These are phyloP conservation scores for Anastrepha ludens DNA, from an alignment of 1,140 invertebrate species.

Conservation along the genomic window DNA sequence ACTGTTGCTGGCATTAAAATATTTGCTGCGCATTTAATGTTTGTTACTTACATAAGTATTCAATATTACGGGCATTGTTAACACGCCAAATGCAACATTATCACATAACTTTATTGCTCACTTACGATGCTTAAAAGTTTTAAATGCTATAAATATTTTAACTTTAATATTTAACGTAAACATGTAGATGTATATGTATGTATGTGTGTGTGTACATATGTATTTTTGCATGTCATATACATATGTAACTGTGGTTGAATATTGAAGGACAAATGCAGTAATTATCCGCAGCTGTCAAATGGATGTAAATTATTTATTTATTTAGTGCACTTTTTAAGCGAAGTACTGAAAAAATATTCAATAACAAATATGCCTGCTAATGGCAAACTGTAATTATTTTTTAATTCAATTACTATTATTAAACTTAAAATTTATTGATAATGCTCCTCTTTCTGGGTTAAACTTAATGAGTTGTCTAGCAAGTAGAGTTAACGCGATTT, in stretches of 20 bases:
- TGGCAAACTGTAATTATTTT: conserved; percentile 42
- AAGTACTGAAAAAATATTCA: conserved; percentile 2
- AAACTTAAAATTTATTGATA: conserved; percentile 21
- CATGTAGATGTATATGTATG: neutral
- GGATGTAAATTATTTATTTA: conserved; percentile 50
- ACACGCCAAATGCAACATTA: conserved; percentile 29
- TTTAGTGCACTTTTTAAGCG: conserved; percentile 35
- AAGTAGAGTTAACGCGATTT: neutral
- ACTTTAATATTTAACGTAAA: neutral
- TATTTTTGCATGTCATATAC: neutral
- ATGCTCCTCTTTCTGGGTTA: neutral
- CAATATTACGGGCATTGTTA: neutral
- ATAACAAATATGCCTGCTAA: conserved; percentile 12
- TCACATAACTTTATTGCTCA: neutral
- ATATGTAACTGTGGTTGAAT: neutral
- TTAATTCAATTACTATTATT: conserved; percentile 45
- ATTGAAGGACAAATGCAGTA: conserved; percentile 45
- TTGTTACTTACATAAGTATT: conserved; percentile 7
- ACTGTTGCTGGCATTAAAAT: conserved; percentile 42
- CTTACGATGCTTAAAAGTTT: conserved; percentile 4
- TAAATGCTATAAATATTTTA: conserved; percentile 19
- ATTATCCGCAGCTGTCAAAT: conserved; percentile 49
- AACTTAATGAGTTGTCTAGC: neutral
- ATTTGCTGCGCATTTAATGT: conserved; percentile 47
- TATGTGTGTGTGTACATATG: neutral